phyloP scores from a whole-genome alignment of 1,140 invertebrate species.

The Drosophila chauvacae region DNA sequence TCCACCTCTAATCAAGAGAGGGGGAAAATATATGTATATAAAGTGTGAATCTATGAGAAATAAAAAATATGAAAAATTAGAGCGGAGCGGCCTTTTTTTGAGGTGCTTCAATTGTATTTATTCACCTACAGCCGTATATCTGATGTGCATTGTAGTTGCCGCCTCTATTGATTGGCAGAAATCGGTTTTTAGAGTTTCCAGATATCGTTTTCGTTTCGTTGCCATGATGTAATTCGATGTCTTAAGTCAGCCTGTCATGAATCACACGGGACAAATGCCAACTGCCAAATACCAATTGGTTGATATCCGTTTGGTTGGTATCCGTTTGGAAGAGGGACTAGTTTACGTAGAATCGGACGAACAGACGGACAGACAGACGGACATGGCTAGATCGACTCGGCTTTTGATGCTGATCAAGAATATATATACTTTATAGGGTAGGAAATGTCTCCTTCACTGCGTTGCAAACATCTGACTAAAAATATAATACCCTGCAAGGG shows the following conservation, averaged over 20 bases:
- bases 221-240: constrained; percentile 65
- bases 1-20: constrained; percentile 69
- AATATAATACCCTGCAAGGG: no score
- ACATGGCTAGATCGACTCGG: no score
- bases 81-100: constrained; percentile 45
- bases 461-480: no score
- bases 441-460: no score
- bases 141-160: constrained; percentile 54
- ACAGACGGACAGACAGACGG: no score
- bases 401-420: no score
- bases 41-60: constrained; percentile 27
- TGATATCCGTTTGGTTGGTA: no score
- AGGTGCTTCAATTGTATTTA: constrained; percentile 50
- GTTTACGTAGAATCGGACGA: no score
- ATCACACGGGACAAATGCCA: constrained; percentile 43
- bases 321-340: no score
- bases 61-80: constrained; percentile 34
- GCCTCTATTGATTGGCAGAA: constrained; percentile 48
- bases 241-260: constrained; percentile 37
- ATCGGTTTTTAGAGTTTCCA: constrained; percentile 34
- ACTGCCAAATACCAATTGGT: constrained; percentile 39
- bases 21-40: neutral
- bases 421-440: no score
- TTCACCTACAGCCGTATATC: constrained; percentile 3
- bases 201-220: constrained; percentile 16